Conservation (phyloP, 1,140 invertebrate genomes). For the Parasteatoda tepidariorum region DNA sequence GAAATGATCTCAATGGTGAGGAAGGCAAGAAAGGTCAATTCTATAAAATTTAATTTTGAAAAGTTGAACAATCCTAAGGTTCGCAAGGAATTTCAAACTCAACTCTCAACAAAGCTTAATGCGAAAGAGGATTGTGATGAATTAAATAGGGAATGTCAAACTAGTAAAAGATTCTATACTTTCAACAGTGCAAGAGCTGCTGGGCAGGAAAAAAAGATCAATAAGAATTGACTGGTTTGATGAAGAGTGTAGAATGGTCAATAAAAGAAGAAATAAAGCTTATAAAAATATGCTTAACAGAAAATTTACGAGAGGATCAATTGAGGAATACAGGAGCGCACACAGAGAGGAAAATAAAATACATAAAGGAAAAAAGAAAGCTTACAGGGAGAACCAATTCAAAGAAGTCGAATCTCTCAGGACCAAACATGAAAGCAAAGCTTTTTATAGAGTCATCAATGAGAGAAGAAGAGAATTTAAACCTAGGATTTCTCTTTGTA, state of each 20-base stretch:
- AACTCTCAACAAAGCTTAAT: background rate
- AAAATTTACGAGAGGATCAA: no score
- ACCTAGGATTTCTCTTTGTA: no score
- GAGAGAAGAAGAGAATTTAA: no score
- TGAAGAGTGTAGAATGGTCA: background rate
- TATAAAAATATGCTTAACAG: conserved; percentile 5
- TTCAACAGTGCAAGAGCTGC: background rate
- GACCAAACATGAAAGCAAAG: no score
- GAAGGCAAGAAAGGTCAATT: background rate
- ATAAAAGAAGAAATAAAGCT: background rate
- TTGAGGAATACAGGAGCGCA: no score
- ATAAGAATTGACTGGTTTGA: no score
- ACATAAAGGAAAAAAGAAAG: no score
- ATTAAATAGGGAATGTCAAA: background rate
- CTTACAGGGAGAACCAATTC: no score
- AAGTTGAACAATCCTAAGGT: background rate
- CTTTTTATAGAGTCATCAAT: no score
- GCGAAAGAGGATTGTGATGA: background rate
- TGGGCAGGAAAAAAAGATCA: no score
- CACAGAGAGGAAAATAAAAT: no score
- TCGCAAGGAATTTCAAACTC: background rate
- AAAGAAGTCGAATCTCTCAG: no score
- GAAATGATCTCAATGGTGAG: background rate
- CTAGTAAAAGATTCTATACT: background rate
- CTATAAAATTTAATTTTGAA: background rate